phyloP scores from a whole-genome alignment of 2,888 invertebrate species.

The Ormyrus rosae region DNA sequence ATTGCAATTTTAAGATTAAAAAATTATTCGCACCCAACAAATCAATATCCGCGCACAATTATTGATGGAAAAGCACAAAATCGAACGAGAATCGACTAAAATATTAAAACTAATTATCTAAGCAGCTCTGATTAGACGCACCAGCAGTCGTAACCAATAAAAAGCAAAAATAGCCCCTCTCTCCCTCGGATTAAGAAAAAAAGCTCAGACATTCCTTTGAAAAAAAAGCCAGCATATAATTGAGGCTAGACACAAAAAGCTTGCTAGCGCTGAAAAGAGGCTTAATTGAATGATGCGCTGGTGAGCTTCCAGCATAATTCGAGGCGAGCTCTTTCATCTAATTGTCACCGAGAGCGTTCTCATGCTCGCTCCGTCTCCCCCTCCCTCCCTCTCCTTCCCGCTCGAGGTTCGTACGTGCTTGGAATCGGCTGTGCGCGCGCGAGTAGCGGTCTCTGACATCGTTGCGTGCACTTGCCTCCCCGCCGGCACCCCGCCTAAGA shows the following conservation, averaged over 20 bases:
- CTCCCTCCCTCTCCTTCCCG: neutral
- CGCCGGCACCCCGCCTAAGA: neutral
- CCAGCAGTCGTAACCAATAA: too few relatives aligned
- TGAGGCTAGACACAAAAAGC: neutral
- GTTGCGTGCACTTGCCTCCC: too few relatives aligned
- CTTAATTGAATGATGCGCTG: constrained; percentile 37
- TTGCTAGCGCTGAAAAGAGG: neutral
- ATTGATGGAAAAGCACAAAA: too few relatives aligned
- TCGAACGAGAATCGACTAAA: too few relatives aligned
- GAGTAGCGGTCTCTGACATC: constrained; percentile 24
- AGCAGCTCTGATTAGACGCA: too few relatives aligned
- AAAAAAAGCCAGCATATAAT: neutral
- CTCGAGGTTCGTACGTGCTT: constrained; percentile 24
- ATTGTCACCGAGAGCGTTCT: constrained; percentile 48
- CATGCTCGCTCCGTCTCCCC: constrained; percentile 6
- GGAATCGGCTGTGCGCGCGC: constrained; percentile 16
- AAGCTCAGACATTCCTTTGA: neutral
- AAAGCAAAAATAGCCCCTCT: too few relatives aligned
- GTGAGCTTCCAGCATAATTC: constrained; percentile 22
- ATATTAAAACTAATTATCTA: too few relatives aligned
- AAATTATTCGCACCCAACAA: too few relatives aligned
- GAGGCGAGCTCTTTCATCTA: constrained; percentile 40
- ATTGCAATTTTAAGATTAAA: too few relatives aligned
- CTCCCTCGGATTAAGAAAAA: neutral
- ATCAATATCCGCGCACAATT: too few relatives aligned